Percentiles rank a stretch among this genome's conserved stretches.
These are phyloP conservation scores for Tigriopus japonicus DNA, from an alignment of 1,140 invertebrate genomes.

Conservation along the genomic window DNA sequence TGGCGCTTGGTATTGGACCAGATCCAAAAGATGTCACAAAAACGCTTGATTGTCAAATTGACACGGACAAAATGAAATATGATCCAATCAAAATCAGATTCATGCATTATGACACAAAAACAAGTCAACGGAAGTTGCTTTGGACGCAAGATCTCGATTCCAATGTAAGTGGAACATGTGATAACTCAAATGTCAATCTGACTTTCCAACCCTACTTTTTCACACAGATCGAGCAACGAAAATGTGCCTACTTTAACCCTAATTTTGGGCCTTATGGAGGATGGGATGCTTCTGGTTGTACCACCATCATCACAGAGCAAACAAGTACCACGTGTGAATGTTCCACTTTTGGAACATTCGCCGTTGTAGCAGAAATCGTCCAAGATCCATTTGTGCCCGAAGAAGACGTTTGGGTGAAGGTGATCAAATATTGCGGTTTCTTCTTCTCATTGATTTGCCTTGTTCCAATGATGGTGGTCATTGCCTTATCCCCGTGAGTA, in stretches of 20 bases:
- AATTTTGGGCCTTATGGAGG: neutral
- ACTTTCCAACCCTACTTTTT: neutral
- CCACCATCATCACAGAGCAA: slow-evolving; percentile 6
- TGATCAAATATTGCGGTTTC: slow-evolving; percentile 1
- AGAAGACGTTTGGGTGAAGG: slow-evolving; percentile 1
- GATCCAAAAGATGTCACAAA: neutral
- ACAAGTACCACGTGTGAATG: neutral
- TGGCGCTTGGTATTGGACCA: neutral
- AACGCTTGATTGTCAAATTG: neutral
- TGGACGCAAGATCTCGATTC: neutral
- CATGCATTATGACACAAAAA: neutral
- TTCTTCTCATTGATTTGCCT: neutral
- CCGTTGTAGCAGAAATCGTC: neutral
- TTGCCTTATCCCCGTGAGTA: neutral
- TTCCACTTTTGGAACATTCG: slow-evolving; percentile 6
- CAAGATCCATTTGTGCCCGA: neutral
- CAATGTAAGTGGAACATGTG: neutral
- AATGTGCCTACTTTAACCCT: neutral
- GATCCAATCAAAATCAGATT: neutral
- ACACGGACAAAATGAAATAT: slow-evolving; percentile 2
- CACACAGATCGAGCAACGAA: neutral
- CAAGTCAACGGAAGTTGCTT: neutral
- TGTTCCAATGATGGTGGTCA: neutral
- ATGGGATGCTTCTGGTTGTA: slow-evolving; percentile 5
- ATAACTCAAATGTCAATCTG: neutral